Base-by-base conservation (phyloP, 2,797 vertebrate genomes). In the Spinus olivaceus region DNA sequence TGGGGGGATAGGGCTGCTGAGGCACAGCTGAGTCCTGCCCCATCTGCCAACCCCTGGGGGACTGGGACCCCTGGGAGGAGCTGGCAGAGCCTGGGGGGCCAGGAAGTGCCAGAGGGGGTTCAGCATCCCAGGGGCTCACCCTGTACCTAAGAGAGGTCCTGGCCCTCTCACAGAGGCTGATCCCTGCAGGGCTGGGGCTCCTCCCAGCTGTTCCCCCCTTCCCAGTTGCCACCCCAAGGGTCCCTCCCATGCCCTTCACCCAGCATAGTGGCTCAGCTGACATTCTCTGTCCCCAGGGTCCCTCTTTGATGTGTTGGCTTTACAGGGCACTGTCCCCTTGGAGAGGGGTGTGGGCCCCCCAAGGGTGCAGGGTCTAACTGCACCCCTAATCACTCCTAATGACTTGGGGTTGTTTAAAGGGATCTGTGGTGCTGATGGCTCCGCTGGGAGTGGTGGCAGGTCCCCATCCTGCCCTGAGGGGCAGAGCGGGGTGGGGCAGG, bases 181-280 rank as follows among this genome's bases (percentile, higher is more conserved):
- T 17, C 46, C 54, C 33, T 28, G 11, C 0, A 16, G 46, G 53
- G 20, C 27, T 1, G 2, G 50, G 33, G 39, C 22, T 71, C 51
- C 18, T 24, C 49, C 30, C 8, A 18, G 30, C 37, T 88, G 65
- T 32, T 50, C 17, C 5, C 66, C 83, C 66, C 74, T 63, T 93
- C 86, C 25, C 44, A 25, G 71, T 85, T 90, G 95, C 94, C 9
- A 76, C 91, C 93, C 91, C 91, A 57, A 86, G 94, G 90, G 88
- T 74, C 83, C 81, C 86, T 95, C 35, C 60, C 0, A 19, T 63
- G 19, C 35, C 32, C 20, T 42, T 76, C 49, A 81, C 56, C 8
- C 56, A 88, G 98, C 86, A 96, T 97, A 95, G 97, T 98, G 98
- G 97, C 98, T 98, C 97, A 88, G 97, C 98, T 99, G 98, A 98